Base-by-base conservation (phyloP, 2,888 invertebrate genomes). In the Rhopalosiphum nymphaeae region DNA sequence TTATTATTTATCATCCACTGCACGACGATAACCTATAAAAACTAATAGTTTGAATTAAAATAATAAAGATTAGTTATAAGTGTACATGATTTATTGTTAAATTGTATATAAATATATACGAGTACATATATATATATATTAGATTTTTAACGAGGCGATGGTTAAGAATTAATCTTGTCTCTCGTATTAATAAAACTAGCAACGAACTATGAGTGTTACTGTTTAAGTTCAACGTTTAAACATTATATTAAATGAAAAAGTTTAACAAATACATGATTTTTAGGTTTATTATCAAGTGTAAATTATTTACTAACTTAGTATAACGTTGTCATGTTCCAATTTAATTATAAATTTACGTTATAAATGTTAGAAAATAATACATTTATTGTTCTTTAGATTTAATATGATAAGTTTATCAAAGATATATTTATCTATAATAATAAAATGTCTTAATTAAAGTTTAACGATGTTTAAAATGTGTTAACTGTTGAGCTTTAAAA, bases 1-100 rank as follows among this genome's bases (percentile, higher is more conserved):
- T 1, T n/a, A 67, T n/a, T n/a, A 67, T 67, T 67, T 67, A 67
- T n/a, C n/a, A 67, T n/a, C n/a, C n/a, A 67, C 13, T n/a, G 67
- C n/a, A n/a, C 11, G n/a, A n/a, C n/a, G 16, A 4, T 5, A n/a
- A 1, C 3, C 3, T 4, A n/a, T 67, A 16, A 13, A 4, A n/a
- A 67, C 13, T 67, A 10, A n/a, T 29, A 67, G n/a, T 67, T 67
- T 3, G n/a, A 11, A n/a, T n/a, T 67, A 67, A n/a, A n/a, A 67
- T 16, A 36, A 67, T 67, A 67, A 67, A 16, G 67, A 67, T n/a
- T 67, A 7, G n/a, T 16, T 36, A 36, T 7, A 36, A n/a, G n/a
- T 67, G 1, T 36, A 67, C 67, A 67, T 5, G 67, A 21, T 67
- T 67, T 67, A 67, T 36, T 67, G 16, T 36, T 16, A 67, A 5